Base-by-base conservation (phyloP, 2,888 invertebrate species). In the Scelioninae gen. 2 region DNA sequence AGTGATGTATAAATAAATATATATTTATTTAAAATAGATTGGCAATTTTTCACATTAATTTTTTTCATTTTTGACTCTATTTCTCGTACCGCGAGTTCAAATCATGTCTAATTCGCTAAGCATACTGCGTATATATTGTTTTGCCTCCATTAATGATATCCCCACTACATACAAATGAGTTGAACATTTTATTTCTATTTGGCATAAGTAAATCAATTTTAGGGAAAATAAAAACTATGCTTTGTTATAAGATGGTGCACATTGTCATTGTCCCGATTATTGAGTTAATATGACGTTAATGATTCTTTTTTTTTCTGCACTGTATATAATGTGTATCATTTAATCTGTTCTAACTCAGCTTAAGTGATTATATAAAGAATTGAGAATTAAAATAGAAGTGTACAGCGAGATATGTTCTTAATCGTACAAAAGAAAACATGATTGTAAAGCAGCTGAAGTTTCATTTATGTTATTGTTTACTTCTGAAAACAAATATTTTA, bases 361-460 rank as follows among this genome's bases (percentile, higher is more conserved):
- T 11, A 35, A 37, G 11, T 39, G 55, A 55, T 55, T 41, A 39
- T 16, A 39, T n/a, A 55, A 39, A 22, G 55, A 41, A 16, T 15
- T 55, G 16, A 41, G 16, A 41, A 55, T 28, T 39, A 2, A 41
- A 41, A 28, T 41, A 55, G 16, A 41, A 39, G n/a, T 41, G 16
- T 19, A 39, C 2, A 39, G 11, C 3, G 22, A 22, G 22, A n/a
- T 22, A 5, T 22, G 3, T 4, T 22, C 5, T 22, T 22, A 22
- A 4, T 4, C 5, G 2, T 22, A 22, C 5, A 4, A 22, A 22
- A 4, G 22, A 22, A 22, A n/a, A n/a, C n/a, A n/a, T n/a, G n/a
- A n/a, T n/a, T n/a, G n/a, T n/a, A n/a, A n/a, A n/a, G n/a, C n/a
- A n/a, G n/a, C n/a, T n/a, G n/a, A n/a, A n/a, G n/a, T n/a, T n/a